Evolutionary conservation across 2,888 invertebrate species (phyloP).

Genomic region (Agrotis segetum): DNA sequence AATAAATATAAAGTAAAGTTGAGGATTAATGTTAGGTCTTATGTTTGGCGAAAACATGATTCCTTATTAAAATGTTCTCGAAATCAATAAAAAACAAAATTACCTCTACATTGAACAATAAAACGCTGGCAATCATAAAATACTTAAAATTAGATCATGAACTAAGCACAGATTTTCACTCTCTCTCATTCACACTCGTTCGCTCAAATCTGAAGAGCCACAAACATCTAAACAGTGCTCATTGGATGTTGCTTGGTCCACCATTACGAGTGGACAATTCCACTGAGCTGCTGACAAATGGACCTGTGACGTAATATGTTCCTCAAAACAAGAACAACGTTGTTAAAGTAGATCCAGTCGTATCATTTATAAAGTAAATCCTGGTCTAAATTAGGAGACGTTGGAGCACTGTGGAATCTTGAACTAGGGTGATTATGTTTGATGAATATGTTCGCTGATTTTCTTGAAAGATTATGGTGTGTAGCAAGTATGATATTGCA

Average conservation of each 20-base stretch:
- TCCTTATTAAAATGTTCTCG: no score
- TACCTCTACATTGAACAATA: no score
- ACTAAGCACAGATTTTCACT: no score
- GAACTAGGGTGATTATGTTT: conserved; percentile 1
- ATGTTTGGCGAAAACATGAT: no score
- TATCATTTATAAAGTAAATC: conserved; percentile 46
- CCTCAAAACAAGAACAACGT: conserved; percentile 39
- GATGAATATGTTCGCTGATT: neutral
- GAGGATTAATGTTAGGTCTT: no score
- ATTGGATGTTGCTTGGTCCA: conserved; percentile 33
- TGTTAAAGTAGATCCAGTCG: conserved; percentile 33
- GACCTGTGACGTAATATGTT: conserved; percentile 36
- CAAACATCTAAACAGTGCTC: conserved; percentile 53
- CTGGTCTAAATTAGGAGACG: conserved; percentile 34
- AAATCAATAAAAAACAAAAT: no score
- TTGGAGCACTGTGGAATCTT: conserved; percentile 3
- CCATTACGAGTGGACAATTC: conserved; percentile 42
- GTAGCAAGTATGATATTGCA: neutral
- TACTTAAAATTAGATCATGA: no score
- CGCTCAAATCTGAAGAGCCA: conserved; percentile 44
- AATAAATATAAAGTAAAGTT: no score
- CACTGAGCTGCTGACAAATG: conserved; percentile 53
- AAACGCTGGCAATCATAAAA: no score
- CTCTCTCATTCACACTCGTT: neutral
- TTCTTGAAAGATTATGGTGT: neutral